phyloP scores from a whole-genome alignment of 2,888 invertebrate genomes.

The Agrilus cyanescens region DNA sequence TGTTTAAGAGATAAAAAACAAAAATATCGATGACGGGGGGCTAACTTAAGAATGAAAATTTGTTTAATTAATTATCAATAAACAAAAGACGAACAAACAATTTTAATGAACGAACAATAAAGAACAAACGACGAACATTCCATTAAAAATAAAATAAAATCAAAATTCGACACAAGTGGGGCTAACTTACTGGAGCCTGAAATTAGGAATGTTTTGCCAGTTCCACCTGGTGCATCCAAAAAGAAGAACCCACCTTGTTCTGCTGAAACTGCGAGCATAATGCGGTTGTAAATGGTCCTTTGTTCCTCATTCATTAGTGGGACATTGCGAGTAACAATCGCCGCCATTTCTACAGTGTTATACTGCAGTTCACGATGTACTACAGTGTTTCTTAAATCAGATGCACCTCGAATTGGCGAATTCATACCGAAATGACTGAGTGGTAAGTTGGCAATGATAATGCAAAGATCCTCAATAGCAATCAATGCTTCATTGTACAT shows the following conservation, averaged over 20 bases:
- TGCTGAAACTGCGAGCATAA: slow-evolving; percentile 10
- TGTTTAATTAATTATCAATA: too few relatives aligned
- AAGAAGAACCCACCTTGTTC: slow-evolving; percentile 11
- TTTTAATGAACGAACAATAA: too few relatives aligned
- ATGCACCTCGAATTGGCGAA: slow-evolving; percentile 16
- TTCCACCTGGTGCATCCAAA: slow-evolving; percentile 20
- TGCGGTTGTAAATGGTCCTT: slow-evolving; percentile 11
- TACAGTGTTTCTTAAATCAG: slow-evolving; percentile 9
- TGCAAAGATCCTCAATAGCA: slow-evolving; percentile 21
- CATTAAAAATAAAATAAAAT: too few relatives aligned
- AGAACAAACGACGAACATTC: too few relatives aligned
- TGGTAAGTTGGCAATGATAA: slow-evolving; percentile 9
- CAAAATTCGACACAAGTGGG: too few relatives aligned
- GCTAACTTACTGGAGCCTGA: too few relatives aligned
- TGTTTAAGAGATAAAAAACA: too few relatives aligned
- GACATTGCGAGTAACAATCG: slow-evolving; percentile 10
- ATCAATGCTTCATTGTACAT: slow-evolving; percentile 23
- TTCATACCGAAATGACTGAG: slow-evolving; percentile 17
- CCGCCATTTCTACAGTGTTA: slow-evolving; percentile 10
- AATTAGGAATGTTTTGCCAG: slow-evolving; percentile 31
- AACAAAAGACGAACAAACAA: too few relatives aligned
- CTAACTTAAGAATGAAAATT: too few relatives aligned
- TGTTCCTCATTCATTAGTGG: slow-evolving; percentile 14
- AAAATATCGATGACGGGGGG: too few relatives aligned
- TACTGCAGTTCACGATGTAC: slow-evolving; percentile 12